phyloP scores from a whole-genome alignment of 1,140 invertebrate genomes.

The Bombus affinis region DNA sequence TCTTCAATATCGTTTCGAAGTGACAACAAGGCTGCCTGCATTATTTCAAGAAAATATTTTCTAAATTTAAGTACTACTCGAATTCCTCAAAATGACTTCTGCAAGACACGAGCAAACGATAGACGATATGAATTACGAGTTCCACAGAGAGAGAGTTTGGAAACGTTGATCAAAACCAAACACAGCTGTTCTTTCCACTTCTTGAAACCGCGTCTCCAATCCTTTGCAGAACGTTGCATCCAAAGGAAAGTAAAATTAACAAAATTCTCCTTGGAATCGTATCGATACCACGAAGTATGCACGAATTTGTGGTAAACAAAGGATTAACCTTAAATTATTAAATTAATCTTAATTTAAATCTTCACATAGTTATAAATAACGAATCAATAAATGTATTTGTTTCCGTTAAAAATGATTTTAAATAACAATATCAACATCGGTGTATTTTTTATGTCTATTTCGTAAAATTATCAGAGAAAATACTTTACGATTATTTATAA shows the following conservation, averaged over 20 bases:
- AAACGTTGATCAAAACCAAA: background rate
- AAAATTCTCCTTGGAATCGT: background rate
- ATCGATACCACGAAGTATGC: background rate
- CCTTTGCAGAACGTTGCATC: background rate
- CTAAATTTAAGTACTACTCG: too few relatives aligned
- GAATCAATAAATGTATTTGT: too few relatives aligned
- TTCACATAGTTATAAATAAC: too few relatives aligned
- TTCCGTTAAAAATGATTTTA: too few relatives aligned
- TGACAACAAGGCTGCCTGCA: background rate
- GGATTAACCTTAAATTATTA: too few relatives aligned
- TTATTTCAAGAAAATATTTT: background rate
- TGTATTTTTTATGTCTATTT: too few relatives aligned
- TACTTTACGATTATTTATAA: too few relatives aligned
- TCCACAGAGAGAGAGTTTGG: background rate
- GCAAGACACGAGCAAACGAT: background rate
- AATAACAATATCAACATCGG: too few relatives aligned
- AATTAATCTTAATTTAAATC: too few relatives aligned
- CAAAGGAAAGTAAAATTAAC: background rate
- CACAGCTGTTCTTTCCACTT: conserved; percentile 1
- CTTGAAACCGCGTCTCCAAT: background rate
- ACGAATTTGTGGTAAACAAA: background rate
- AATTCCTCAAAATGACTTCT: too few relatives aligned
- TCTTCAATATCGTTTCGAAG: background rate
- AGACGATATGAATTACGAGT: background rate
- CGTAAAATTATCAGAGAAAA: too few relatives aligned